Evolutionary conservation across 2,113 vertebrate species (phyloP), one percentile per base, ranked within the genome.

Genomic region (Micronycteris hirsuta): DNA sequence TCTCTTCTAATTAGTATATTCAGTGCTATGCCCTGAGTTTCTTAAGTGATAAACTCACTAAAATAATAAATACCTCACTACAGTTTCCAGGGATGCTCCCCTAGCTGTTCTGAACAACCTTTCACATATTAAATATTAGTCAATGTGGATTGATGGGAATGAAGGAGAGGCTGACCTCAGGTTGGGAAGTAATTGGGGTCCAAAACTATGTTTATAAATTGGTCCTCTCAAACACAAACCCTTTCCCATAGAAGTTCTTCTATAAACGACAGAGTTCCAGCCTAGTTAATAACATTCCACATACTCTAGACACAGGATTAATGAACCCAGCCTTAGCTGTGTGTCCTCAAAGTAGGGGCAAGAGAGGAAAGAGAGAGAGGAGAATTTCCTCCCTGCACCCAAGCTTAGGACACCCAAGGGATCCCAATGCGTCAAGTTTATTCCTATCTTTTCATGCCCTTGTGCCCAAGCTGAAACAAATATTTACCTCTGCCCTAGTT

Each of bases 401-500:
- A 45, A 73, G 19, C 14, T 82, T 78, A 68, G 43, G 36, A 17
- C 19, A 33, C n/a, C 65, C 58, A 80, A n/a, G 36, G 17, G 28
- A 63, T 70, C 70, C n/a, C 73, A 36, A 56, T 22, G 13, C 13
- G 45, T 56, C 8, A 56, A 28, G 9, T 65, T 43, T 70, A 20
- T 43, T 36, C 36, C 77, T 82, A 49, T 52, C 43, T 91, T 82
- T 71, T 28, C 71, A 52, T 63, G 22, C 49, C 65, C 19, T 67
- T 87, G 41, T 73, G 13, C 36, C n/a, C n/a, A 92, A 49, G 52
- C n/a, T n/a, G 90, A 96, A 80, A 43, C 65, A 95, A 89, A 93
- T 70, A 71, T 93, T 94, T 91, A 56, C 90, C 33, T 70, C 86
- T 65, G 52, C 33, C 36, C 56, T 65, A 16, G 15, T 84, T 89